Conservation (phyloP, 2,113 vertebrate species). For the Salvelinus namaycush region DNA sequence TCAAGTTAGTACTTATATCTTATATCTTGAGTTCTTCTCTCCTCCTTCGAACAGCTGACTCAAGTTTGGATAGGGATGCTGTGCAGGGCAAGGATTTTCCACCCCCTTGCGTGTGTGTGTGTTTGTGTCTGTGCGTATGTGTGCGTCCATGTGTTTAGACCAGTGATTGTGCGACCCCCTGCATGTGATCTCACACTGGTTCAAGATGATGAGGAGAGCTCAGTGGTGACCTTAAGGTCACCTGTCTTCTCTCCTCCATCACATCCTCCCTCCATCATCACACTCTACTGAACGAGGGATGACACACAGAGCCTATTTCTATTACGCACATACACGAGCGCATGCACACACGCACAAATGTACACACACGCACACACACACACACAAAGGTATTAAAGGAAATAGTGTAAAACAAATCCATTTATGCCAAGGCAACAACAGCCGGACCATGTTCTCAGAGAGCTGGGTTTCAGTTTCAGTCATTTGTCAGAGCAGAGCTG, state of each 20-base stretch:
- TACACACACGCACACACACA: not conserved
- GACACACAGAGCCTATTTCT: conserved; percentile 18
- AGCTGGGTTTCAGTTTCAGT: not conserved
- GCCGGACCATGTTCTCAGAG: not conserved
- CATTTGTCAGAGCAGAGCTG: conserved; percentile 1
- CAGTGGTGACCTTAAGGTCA: conserved; percentile 39
- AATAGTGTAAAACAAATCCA: no score
- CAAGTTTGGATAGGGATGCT: no score
- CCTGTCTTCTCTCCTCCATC: conserved; percentile 7
- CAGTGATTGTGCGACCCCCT: conserved; percentile 1
- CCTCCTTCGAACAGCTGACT: no score
- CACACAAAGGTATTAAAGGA: not conserved
- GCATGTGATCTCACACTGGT: conserved; percentile 44
- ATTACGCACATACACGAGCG: not conserved
- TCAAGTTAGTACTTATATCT: not conserved
- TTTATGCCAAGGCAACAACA: no score
- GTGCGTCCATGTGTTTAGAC: not conserved
- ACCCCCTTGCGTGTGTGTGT: not conserved
- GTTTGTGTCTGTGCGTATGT: conserved; percentile 12
- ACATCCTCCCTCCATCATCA: not conserved
- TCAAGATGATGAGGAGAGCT: conserved; percentile 49
- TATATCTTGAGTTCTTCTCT: not conserved
- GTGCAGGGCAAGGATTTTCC: no score
- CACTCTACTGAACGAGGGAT: conserved; percentile 29
- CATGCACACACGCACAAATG: not conserved